Conservation (phyloP, 2,797 vertebrate genomes). For the Tokudaia muenninki region DNA sequence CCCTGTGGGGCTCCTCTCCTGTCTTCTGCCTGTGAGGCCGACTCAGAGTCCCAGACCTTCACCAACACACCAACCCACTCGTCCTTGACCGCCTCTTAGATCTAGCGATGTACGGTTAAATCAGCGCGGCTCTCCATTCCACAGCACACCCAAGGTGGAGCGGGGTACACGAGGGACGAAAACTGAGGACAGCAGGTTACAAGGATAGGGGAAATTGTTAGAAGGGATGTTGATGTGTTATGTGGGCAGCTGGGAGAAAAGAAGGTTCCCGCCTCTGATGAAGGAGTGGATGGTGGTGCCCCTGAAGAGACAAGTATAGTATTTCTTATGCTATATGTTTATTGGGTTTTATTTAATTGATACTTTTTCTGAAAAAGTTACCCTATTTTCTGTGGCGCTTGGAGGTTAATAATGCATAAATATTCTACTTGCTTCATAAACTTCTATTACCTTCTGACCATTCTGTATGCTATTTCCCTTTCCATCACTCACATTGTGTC, state of each 20-base stretch:
- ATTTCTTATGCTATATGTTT: neutral
- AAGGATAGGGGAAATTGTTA: neutral
- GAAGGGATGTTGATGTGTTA: neutral
- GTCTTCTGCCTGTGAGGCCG: neutral
- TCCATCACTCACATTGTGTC: neutral
- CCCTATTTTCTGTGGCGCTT: neutral
- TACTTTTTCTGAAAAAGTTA: neutral
- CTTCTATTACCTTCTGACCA: neutral
- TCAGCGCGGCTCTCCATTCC: neutral
- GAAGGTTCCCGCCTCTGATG: neutral
- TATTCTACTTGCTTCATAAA: constrained; percentile 30
- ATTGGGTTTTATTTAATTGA: constrained; percentile 27
- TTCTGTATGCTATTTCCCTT: neutral
- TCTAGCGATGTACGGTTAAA: neutral
- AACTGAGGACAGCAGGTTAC: neutral
- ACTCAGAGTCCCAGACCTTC: neutral
- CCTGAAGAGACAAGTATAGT: neutral
- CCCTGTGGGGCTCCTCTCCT: neutral
- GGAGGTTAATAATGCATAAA: constrained; percentile 8
- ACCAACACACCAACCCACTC: neutral
- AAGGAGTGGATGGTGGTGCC: neutral
- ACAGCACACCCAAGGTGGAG: neutral
- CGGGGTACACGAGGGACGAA: neutral
- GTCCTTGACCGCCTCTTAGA: neutral
- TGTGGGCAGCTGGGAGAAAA: neutral